phyloP scores from a whole-genome alignment of 1,140 invertebrate genomes.

The Zaprionus lachaisei region DNA sequence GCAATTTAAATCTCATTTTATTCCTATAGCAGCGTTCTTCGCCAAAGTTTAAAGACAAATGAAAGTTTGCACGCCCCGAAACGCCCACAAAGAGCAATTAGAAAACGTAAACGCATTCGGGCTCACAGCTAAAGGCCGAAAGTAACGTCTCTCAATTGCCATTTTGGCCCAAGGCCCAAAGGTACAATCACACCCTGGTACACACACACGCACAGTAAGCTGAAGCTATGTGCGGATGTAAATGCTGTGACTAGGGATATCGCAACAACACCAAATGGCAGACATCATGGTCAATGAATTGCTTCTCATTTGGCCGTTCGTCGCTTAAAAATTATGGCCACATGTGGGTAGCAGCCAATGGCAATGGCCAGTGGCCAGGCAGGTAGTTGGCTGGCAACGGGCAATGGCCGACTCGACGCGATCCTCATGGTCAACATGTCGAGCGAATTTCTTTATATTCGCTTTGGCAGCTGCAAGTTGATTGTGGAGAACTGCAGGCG shows the following conservation, averaged over 20 bases:
- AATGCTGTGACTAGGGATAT: conserved; percentile 49
- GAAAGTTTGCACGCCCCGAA: conserved; percentile 31
- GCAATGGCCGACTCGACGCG: conserved; percentile 18
- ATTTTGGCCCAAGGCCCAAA: conserved; percentile 63
- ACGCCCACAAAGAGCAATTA: conserved; percentile 61
- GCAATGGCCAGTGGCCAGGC: conserved; percentile 30
- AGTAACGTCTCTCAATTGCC: conserved; percentile 46
- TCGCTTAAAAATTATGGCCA: conserved; percentile 80
- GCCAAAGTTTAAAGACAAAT: conserved; percentile 26
- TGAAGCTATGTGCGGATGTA: conserved; percentile 37
- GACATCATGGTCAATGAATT: conserved; percentile 79
- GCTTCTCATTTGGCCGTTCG: conserved; percentile 81
- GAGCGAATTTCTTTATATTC: conserved; percentile 73
- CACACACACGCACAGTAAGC: not conserved
- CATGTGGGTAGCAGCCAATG: conserved; percentile 70
- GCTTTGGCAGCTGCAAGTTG: conserved; percentile 61
- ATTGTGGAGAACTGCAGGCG: conserved; percentile 61
- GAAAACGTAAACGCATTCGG: conserved; percentile 40
- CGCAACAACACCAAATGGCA: conserved; percentile 54
- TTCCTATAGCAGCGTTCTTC: not conserved
- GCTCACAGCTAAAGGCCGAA: conserved; percentile 20
- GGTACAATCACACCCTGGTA: conserved; percentile 17
- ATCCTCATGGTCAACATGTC: conserved; percentile 63
- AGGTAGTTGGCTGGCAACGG: not conserved
- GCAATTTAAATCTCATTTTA: not conserved